Evolutionary conservation across 2,888 invertebrate species (phyloP).

Genomic region (Dicycla oo): DNA sequence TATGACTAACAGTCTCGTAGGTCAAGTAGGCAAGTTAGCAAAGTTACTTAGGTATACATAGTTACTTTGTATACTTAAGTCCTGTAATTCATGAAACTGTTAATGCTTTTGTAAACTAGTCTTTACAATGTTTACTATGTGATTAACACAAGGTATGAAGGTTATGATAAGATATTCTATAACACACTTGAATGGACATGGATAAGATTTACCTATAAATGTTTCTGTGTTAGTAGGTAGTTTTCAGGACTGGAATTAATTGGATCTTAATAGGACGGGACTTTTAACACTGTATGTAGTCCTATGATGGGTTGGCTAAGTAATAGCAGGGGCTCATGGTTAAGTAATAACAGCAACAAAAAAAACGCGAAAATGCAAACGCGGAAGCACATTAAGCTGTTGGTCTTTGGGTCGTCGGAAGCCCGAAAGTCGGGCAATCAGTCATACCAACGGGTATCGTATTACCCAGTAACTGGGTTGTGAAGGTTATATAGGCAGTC

Average conservation of each 20-base stretch:
- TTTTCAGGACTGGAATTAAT: not conserved
- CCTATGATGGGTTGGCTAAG: too few species aligned
- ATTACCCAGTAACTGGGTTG: too few species aligned
- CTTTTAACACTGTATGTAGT: not conserved
- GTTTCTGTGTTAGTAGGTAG: slow-evolving; percentile 9
- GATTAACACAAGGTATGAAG: slow-evolving; percentile 43
- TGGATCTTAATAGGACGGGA: not conserved
- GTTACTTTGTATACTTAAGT: slow-evolving; percentile 1
- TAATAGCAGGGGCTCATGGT: too few species aligned
- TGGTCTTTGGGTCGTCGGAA: too few species aligned
- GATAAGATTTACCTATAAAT: slow-evolving; percentile 6
- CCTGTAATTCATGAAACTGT: slow-evolving; percentile 28
- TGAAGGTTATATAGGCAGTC: too few species aligned
- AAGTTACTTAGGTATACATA: not conserved
- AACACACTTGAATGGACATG: slow-evolving; percentile 25
- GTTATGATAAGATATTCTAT: slow-evolving; percentile 42
- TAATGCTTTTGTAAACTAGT: slow-evolving; percentile 37
- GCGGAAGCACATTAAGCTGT: too few species aligned
- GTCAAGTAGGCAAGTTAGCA: too few species aligned
- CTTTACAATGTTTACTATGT: slow-evolving; percentile 45
- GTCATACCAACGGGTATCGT: too few species aligned
- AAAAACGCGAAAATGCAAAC: too few species aligned
- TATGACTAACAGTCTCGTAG: slow-evolving; percentile 22
- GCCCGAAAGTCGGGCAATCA: too few species aligned
- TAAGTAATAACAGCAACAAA: too few species aligned